Evolutionary conservation across 2,113 vertebrate species (phyloP).

Genomic region (Prionailurus viverrinus): DNA sequence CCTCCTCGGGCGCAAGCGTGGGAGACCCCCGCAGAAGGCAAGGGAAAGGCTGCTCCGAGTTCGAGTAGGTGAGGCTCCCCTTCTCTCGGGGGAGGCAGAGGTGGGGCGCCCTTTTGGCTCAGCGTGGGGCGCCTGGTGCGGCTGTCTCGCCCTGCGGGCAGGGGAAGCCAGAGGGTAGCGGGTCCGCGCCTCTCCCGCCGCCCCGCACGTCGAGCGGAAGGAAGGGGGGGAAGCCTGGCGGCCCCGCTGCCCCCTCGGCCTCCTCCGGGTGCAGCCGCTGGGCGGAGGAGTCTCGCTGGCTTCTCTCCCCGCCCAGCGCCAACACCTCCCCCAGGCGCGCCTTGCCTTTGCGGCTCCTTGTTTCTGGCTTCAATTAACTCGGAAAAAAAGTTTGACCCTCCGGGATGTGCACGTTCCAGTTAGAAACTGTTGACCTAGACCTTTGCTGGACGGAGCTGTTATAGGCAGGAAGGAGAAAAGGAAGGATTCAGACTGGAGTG

Average conservation of each 20-base stretch:
- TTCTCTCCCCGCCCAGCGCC: not conserved
- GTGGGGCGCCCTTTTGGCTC: conserved; percentile 64
- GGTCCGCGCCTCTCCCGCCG: conserved; percentile 83
- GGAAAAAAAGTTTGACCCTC: not conserved
- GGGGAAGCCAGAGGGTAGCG: conserved; percentile 85
- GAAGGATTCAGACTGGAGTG: not conserved
- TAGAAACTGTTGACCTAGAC: not conserved
- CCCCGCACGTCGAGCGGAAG: conserved; percentile 73
- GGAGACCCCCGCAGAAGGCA: conserved; percentile 66
- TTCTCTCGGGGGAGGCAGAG: conserved; percentile 37
- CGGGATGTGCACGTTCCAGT: not conserved
- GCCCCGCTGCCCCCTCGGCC: conserved; percentile 77
- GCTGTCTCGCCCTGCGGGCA: conserved; percentile 67
- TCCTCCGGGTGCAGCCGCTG: conserved; percentile 87
- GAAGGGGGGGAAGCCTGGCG: conserved; percentile 52
- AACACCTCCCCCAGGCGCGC: conserved; percentile 63
- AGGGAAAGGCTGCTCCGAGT: conserved; percentile 74
- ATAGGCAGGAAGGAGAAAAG: not conserved
- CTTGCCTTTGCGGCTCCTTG: not conserved
- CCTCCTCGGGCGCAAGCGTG: conserved; percentile 76
- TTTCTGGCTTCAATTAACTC: not conserved
- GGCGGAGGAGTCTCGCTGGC: conserved; percentile 86
- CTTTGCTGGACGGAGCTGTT: not conserved
- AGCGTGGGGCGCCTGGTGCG: not conserved
- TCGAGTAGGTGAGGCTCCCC: not conserved